phyloP scores from a whole-genome alignment of 2,888 invertebrate species.

The Ectobius pallidus region DNA sequence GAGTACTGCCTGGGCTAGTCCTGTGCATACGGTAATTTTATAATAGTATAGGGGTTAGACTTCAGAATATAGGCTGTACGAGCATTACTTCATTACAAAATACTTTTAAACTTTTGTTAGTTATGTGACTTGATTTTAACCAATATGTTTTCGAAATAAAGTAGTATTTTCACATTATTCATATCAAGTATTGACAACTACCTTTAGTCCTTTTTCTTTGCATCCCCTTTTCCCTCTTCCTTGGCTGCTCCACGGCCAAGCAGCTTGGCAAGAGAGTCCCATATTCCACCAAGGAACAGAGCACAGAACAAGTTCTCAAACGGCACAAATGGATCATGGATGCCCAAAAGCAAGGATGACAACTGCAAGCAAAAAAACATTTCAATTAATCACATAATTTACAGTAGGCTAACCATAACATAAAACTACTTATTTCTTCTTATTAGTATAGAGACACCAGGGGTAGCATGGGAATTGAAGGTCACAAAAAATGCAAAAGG shows the following conservation, averaged over 20 bases:
- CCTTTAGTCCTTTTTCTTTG: constrained; percentile 79
- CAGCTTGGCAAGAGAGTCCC: constrained; percentile 94
- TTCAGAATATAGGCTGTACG: no score
- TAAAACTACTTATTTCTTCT: background rate
- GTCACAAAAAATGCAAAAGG: no score
- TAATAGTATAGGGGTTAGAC: no score
- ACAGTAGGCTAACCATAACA: background rate
- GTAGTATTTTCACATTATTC: no score
- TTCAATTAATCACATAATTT: background rate
- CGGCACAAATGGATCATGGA: constrained; percentile 98
- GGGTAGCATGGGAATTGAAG: no score
- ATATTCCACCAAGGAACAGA: constrained; percentile 95
- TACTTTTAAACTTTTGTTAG: no score
- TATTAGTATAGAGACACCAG: background rate
- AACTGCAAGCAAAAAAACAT: constrained; percentile 60
- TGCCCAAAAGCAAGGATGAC: constrained; percentile 93
- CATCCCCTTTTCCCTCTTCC: constrained; percentile 78
- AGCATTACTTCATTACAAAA: no score
- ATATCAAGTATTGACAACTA: no score
- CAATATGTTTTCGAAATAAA: no score
- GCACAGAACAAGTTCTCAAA: constrained; percentile 98
- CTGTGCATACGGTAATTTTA: no score
- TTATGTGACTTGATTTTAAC: no score
- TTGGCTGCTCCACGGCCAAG: constrained; percentile 82
- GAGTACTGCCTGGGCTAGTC: no score